Evolutionary conservation across 64 coral and sea anemone species (phyloP).

Genomic region (Cladopsammia gracilis): DNA sequence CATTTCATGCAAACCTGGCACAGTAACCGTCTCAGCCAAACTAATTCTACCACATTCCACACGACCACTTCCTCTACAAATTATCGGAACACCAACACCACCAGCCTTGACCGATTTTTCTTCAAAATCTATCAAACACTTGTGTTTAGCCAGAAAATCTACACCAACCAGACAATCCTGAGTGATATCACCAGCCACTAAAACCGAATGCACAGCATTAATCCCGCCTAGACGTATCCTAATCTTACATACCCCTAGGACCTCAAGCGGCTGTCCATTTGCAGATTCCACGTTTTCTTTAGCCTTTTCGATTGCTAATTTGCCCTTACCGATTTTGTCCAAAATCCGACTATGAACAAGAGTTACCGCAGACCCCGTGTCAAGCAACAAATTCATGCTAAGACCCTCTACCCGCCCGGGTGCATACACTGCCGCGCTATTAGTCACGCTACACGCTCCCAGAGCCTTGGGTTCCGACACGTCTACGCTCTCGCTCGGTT

Average conservation of each 20-base stretch:
- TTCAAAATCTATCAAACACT: conserved; percentile 33
- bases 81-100: conserved; percentile 8
- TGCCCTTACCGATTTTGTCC: not conserved
- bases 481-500: not conserved
- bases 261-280: conserved; percentile 41
- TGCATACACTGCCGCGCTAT: conserved; percentile 28
- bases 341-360: conserved; percentile 36
- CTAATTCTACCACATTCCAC: conserved; percentile 38
- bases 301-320: not conserved
- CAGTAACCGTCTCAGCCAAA: conserved; percentile 61
- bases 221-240: conserved; percentile 4
- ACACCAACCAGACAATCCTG: conserved; percentile 66
- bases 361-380: conserved; percentile 47
- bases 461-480: conserved; percentile 26
- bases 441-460: conserved; percentile 22
- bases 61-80: not conserved
- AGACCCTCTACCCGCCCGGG: conserved; percentile 6
- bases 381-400: conserved; percentile 32
- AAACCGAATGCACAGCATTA: conserved; percentile 7
- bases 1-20: conserved; percentile 62
- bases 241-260: conserved; percentile 13
- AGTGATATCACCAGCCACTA: conserved; percentile 2
- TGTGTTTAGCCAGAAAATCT: conserved; percentile 37
- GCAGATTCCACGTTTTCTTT: conserved; percentile 32
- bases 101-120: conserved; percentile 3